phyloP scores from a whole-genome alignment of 2,888 invertebrate species.

The Melanchra persicariae region DNA sequence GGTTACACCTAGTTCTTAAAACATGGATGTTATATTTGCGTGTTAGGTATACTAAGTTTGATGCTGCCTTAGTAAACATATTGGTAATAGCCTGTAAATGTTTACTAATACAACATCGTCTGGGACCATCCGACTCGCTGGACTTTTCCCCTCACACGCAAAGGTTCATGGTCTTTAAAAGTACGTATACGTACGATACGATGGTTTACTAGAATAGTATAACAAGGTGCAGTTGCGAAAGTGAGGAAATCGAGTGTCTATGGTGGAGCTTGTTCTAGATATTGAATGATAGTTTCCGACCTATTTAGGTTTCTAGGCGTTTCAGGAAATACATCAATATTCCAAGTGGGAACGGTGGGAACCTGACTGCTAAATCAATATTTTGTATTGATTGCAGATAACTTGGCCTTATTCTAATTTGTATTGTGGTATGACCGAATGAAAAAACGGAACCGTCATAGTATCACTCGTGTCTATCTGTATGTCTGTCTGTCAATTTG shows the following conservation, averaged over 20 bases:
- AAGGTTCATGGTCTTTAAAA: constrained; percentile 41
- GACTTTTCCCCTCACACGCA: constrained; percentile 44
- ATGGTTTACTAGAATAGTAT: constrained; percentile 10
- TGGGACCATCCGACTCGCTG: constrained; percentile 15
- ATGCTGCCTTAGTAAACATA: constrained; percentile 30
- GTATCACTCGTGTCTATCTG: no score
- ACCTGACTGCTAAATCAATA: constrained; percentile 11
- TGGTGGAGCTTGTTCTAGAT: constrained; percentile 36
- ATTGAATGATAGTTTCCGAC: constrained; percentile 41
- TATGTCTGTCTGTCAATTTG: no score
- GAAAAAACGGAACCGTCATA: no score
- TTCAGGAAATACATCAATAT: constrained; percentile 39
- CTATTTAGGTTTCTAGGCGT: constrained; percentile 45
- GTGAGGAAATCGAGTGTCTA: constrained; percentile 17
- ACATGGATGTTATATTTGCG: constrained; percentile 27
- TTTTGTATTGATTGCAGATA: constrained; percentile 17
- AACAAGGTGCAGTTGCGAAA: constrained; percentile 39
- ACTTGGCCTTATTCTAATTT: neutral
- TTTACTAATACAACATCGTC: constrained; percentile 45
- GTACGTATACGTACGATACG: constrained; percentile 2
- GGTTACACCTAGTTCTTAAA: neutral
- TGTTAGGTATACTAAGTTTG: neutral
- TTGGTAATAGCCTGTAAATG: constrained; percentile 40
- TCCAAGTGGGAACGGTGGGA: constrained; percentile 31
- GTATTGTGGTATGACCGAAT: no score